phyloP scores from a whole-genome alignment of 2,888 invertebrate genomes.

The Pemphredon lugubris region DNA sequence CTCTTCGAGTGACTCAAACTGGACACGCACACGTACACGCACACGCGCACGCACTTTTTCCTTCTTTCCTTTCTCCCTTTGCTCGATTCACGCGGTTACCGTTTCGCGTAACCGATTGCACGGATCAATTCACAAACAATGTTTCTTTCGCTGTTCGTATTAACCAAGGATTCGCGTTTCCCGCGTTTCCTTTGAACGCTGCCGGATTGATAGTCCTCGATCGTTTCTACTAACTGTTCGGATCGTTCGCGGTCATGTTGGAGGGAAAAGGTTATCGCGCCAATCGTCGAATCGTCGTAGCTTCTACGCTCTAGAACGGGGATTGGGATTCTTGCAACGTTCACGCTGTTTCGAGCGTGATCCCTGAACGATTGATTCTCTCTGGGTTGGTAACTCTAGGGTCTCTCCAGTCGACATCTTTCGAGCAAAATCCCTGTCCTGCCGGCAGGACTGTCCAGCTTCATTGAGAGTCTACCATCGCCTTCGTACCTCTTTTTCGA shows the following conservation, averaged over 20 bases:
- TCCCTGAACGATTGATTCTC: conserved; percentile 30
- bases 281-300: background rate
- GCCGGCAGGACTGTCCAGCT: conserved; percentile 25
- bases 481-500: background rate
- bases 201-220: conserved; percentile 4
- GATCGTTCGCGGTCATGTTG: conserved; percentile 43
- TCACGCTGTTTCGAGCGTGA: conserved; percentile 35
- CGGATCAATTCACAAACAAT: too few species aligned
- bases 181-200: too few species aligned
- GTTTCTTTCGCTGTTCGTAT: too few species aligned
- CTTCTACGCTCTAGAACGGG: conserved; percentile 36
- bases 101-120: too few species aligned
- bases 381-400: conserved; percentile 14
- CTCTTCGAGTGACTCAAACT: conserved; percentile 81
- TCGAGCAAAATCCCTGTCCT: conserved; percentile 20
- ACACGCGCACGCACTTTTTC: background rate
- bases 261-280: background rate
- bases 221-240: conserved; percentile 12
- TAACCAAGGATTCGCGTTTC: too few species aligned
- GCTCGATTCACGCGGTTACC: too few species aligned
- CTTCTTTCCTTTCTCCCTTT: background rate
- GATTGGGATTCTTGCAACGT: conserved; percentile 29
- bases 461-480: background rate
- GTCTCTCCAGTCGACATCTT: conserved; percentile 44
- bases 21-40: background rate